These are phyloP conservation scores for Epistrophe grossulariae DNA, from an alignment of 2,888 invertebrate species.

Conservation along the genomic window DNA sequence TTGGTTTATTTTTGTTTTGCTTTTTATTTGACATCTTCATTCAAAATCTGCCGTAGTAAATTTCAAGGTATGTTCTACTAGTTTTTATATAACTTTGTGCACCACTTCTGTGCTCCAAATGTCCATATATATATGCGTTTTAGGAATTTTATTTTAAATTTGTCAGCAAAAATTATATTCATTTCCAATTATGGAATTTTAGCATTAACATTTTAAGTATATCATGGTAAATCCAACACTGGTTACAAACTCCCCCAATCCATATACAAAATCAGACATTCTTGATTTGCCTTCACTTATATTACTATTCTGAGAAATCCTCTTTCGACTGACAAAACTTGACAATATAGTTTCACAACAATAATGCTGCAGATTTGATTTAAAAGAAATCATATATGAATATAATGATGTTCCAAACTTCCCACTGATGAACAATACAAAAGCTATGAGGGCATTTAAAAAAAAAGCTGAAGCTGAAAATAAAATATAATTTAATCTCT, in stretches of 20 bases:
- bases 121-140: no score
- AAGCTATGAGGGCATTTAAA: background rate
- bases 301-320: background rate
- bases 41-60: no score
- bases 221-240: background rate
- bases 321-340: background rate
- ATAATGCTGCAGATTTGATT: background rate
- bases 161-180: background rate
- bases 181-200: background rate
- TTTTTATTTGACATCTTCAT: no score
- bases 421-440: background rate
- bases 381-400: background rate
- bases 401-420: background rate
- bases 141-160: background rate
- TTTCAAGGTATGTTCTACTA: no score
- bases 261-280: background rate
- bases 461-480: background rate
- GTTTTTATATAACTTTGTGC: no score
- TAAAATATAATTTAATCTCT: slow-evolving; percentile 33
- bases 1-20: no score
- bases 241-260: background rate
- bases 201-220: no score
- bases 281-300: background rate
- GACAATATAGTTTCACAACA: background rate
- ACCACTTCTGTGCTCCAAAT: no score